Percentiles rank a stretch among this genome's conserved stretches.
These are phyloP conservation scores for Pardalotus punctatus DNA, from an alignment of 2,113 vertebrate species.

Conservation along the genomic window DNA sequence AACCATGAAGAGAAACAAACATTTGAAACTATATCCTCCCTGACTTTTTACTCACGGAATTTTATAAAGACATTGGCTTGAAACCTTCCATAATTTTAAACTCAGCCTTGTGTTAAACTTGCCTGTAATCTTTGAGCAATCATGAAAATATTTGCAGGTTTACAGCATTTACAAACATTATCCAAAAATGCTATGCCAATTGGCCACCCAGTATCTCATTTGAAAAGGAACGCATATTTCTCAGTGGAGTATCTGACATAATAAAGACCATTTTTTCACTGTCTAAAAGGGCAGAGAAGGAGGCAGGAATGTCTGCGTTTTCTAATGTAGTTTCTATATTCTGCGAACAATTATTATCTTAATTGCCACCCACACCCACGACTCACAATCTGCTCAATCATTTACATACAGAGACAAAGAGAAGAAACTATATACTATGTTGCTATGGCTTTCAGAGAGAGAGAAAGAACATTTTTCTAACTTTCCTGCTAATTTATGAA, in stretches of 20 bases:
- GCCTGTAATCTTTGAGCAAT: not conserved
- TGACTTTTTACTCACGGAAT: not conserved
- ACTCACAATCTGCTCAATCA: not conserved
- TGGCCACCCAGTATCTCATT: not conserved
- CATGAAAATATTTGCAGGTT: not conserved
- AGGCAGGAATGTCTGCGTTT: not conserved
- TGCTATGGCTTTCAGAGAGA: not conserved
- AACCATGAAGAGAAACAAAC: not conserved
- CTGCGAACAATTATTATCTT: not conserved
- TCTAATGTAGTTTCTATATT: not conserved
- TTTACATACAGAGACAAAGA: not conserved
- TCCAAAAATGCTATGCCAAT: not conserved
- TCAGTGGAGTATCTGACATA: not conserved
- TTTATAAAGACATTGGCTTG: not conserved
- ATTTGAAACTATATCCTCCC: not conserved
- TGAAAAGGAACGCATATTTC: not conserved
- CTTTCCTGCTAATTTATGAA: slow-evolving; percentile 56
- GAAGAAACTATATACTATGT: not conserved
- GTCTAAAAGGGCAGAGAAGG: not conserved
- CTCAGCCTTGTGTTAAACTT: not conserved
- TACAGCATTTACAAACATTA: not conserved
- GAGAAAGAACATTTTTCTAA: not conserved
- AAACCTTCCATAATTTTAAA: not conserved
- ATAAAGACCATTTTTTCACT: not conserved
- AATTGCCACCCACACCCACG: not conserved